phyloP scores from a whole-genome alignment of 2,113 vertebrate genomes.

The Prietella phreatophila region DNA sequence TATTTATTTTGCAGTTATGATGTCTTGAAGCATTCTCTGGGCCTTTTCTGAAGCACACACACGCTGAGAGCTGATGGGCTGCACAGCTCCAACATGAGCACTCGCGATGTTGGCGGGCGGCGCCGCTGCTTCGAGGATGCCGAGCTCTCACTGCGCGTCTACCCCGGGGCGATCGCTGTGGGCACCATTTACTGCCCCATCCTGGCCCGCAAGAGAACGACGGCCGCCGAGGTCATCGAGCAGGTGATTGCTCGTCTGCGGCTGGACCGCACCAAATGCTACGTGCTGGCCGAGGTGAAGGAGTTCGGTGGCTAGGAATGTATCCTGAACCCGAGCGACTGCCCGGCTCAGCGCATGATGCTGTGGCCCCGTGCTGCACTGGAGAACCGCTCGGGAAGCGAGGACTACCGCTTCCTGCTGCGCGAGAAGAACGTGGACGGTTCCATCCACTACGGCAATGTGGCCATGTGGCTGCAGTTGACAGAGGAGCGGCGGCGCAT shows the following conservation, averaged over 20 bases:
- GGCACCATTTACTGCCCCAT: constrained; percentile 96
- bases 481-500: constrained; percentile 90
- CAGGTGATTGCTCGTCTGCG: constrained; percentile 84
- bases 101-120: constrained; percentile 91
- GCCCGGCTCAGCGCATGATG: constrained; percentile 97
- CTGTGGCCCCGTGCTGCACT: constrained; percentile 94
- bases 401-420: constrained; percentile 95
- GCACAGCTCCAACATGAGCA: constrained; percentile 89
- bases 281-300: constrained; percentile 95
- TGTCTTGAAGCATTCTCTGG: constrained; percentile 72
- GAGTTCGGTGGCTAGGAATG: constrained; percentile 98
- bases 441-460: constrained; percentile 94
- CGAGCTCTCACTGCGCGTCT: constrained; percentile 90
- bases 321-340: constrained; percentile 97
- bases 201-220: constrained; percentile 87
- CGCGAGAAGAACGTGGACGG: constrained; percentile 96
- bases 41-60: constrained; percentile 71
- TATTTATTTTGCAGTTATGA: constrained; percentile 61
- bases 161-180: constrained; percentile 89
- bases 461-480: constrained; percentile 94
- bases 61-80: constrained; percentile 84
- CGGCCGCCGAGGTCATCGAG: constrained; percentile 93
- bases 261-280: constrained; percentile 90
- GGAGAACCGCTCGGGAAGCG: constrained; percentile 87
- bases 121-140: constrained; percentile 96